Evolutionary conservation across 2,888 invertebrate genomes (phyloP).

Genomic region (Hoplodrina blanda): DNA sequence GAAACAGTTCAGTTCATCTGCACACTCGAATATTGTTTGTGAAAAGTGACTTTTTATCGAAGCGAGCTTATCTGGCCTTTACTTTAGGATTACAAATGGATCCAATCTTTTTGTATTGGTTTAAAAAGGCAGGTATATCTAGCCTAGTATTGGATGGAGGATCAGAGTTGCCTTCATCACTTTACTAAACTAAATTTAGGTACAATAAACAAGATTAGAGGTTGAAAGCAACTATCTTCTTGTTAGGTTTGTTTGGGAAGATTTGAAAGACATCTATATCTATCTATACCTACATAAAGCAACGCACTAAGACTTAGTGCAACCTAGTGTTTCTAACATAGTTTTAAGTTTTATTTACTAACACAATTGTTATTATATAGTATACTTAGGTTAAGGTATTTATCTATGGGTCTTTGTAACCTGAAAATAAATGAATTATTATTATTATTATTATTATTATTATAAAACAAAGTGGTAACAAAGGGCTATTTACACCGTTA

Average conservation of each 20-base stretch:
- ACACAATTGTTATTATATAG: too few species aligned
- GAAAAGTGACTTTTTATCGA: constrained; percentile 21
- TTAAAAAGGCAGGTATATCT: constrained; percentile 27
- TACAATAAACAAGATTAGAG: constrained; percentile 15
- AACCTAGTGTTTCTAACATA: too few species aligned
- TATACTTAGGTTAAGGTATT: too few species aligned
- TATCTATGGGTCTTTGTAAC: too few species aligned
- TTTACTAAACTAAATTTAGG: constrained; percentile 13
- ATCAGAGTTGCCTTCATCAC: not conserved
- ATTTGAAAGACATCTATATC: not conserved
- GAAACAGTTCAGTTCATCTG: constrained; percentile 32
- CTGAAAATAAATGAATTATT: too few species aligned
- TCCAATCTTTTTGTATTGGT: constrained; percentile 10
- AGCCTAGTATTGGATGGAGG: not conserved
- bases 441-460: too few species aligned
- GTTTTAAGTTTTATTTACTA: too few species aligned
- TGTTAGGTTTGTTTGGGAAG: constrained; percentile 2
- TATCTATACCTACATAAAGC: too few species aligned
- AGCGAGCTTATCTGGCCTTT: constrained; percentile 9
- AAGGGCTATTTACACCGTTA: too few species aligned
- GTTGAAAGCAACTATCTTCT: constrained; percentile 4
- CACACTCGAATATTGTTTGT: constrained; percentile 24
- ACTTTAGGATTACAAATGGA: constrained; percentile 23
- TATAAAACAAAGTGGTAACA: too few species aligned
- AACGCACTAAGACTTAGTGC: too few species aligned